A percentile compares a stretch with the other conserved stretches of the same genome.
phyloP scores from a whole-genome alignment of 1,140 invertebrate species.

The Mycetomoellerius zeteki region DNA sequence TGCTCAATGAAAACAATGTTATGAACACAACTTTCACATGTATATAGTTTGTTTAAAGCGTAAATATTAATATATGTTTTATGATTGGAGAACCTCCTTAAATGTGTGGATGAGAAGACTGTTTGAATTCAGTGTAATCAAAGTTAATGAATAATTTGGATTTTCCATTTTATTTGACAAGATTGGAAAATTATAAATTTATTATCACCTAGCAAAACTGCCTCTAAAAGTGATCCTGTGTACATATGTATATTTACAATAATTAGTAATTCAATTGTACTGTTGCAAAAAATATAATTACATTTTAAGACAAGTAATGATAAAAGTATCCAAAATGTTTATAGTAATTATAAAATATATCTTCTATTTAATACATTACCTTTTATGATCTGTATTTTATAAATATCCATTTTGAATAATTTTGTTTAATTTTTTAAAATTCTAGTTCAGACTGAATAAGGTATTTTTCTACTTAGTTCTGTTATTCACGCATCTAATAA shows the following conservation, averaged over 20 bases:
- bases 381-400: background rate
- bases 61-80: too few species aligned
- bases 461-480: too few species aligned
- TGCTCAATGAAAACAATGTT: too few species aligned
- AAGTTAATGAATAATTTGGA: background rate
- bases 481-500: too few species aligned
- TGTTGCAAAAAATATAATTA: conserved; percentile 57
- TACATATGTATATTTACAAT: conserved; percentile 75
- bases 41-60: too few species aligned
- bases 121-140: conserved; percentile 3
- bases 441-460: too few species aligned
- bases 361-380: conserved; percentile 53
- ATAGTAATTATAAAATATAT: conserved; percentile 63
- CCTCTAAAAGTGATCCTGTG: conserved; percentile 52
- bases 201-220: conserved; percentile 17
- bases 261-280: conserved; percentile 53
- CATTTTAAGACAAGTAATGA: conserved; percentile 26
- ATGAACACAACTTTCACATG: too few species aligned
- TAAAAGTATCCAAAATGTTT: conserved; percentile 68
- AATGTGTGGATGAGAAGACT: conserved; percentile 12
- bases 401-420: conserved; percentile 16
- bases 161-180: background rate
- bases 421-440: too few species aligned
- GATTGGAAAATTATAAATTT: background rate
- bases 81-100: too few species aligned